Base-by-base conservation (phyloP, 2,113 vertebrate genomes). In the Mirza zaza region DNA sequence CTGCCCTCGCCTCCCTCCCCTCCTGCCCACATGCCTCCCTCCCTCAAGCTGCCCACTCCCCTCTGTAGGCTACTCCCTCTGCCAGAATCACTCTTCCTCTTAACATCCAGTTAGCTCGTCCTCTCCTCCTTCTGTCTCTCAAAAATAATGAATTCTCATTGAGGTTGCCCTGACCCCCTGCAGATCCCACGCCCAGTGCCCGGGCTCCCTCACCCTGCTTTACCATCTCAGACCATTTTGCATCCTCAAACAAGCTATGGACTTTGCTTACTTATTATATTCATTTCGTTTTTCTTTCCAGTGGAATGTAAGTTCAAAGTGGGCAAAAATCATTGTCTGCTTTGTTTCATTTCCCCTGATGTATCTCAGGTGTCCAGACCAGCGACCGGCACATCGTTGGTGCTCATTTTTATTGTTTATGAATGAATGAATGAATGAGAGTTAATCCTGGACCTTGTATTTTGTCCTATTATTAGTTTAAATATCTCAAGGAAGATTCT, bases 1-100 rank as follows among this genome's bases (percentile, higher is more conserved):
- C 83, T 29, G 9, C 6, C 29, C 8, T 25, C 36, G 36, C n/a
- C 32, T 59, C 9, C 45, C 13, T 48, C 9, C 45, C 18, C 45
- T 55, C 17, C 20, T 2, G 25, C 36, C 14, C 27, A 32, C 45
- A 52, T 12, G 15, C 20, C 42, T 59, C 48, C 20, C 0, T 0
- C 15, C 21, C 10, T n/a, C 45, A 27, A 5, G 42, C 9, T 2
- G 15, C 29, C 3, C 29, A 11, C 4, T 52, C 29, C 25, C 18
- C 34, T 76, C 50, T 34, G 32, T 8, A 20, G 3, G 6, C 48
- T 21, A 12, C 32, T 42, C 76, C 32, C 17, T 61, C 9, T 34
- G 10, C 52, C 39, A 63, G 27, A 48, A 34, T 42, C 18, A 5
- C 13, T 68, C 8, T 42, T 42, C 12, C 0, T 9, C 2, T 6